Conservation (phyloP, 2,113 vertebrate species). For the Sula dactylatra region DNA sequence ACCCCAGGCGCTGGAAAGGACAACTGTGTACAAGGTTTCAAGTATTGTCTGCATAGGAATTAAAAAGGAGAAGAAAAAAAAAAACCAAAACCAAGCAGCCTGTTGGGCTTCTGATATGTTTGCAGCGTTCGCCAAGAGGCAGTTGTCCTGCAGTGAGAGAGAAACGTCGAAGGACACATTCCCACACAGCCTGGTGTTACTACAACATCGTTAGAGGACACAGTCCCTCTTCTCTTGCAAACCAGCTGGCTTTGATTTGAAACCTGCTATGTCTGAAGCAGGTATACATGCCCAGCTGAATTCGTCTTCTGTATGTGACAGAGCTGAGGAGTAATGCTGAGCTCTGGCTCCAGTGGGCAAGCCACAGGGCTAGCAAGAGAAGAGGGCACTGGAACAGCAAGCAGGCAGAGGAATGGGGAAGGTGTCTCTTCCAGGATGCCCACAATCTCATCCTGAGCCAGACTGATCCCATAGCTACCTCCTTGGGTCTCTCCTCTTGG, state of each 20-base stretch:
- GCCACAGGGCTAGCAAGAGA: background rate
- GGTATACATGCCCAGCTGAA: background rate
- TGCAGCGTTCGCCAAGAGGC: constrained; percentile 27
- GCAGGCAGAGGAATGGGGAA: background rate
- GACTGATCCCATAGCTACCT: background rate
- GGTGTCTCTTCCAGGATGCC: background rate
- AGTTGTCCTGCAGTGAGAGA: background rate
- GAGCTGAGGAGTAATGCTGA: background rate
- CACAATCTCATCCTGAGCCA: background rate
- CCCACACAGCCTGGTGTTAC: background rate
- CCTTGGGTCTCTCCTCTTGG: background rate
- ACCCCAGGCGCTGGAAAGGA: constrained; percentile 36
- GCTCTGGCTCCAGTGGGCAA: background rate
- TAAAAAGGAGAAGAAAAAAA: background rate
- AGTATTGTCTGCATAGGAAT: constrained; percentile 65
- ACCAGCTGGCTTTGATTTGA: background rate
- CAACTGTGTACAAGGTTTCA: constrained; percentile 63
- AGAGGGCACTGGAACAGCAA: background rate
- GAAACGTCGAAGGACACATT: background rate
- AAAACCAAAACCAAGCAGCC: constrained; percentile 17
- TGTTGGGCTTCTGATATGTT: constrained; percentile 50
- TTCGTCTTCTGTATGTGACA: background rate
- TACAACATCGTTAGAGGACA: background rate
- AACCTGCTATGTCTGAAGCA: background rate
- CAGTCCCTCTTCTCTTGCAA: background rate